Conservation (phyloP, 1,140 invertebrate species). For the Pomacea maculata region DNA sequence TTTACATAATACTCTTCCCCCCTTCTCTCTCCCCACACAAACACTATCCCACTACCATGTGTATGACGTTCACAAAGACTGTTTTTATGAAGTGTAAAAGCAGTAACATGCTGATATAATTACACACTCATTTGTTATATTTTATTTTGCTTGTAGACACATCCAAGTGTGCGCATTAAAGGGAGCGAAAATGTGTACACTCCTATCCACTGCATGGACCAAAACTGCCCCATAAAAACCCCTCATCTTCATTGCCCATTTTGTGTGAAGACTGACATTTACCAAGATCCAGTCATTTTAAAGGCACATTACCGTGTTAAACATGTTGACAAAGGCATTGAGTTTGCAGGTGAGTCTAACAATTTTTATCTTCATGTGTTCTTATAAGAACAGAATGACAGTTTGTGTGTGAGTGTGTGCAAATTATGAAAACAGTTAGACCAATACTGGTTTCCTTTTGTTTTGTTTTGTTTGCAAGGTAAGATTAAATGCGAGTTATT, state of each 20-base stretch:
- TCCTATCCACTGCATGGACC: constrained; percentile 59
- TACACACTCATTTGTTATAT: not conserved
- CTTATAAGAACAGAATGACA: no score
- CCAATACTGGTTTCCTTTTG: no score
- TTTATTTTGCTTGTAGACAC: constrained; percentile 54
- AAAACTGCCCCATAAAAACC: constrained; percentile 50
- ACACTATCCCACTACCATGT: no score
- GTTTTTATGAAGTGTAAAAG: not conserved
- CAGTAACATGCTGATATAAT: not conserved
- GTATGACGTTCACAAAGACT: no score
- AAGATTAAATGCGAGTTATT: constrained; percentile 2
- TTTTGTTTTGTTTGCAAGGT: not conserved
- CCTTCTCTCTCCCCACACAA: no score
- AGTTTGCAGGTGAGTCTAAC: constrained; percentile 61
- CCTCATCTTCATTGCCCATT: constrained; percentile 66
- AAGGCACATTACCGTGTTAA: constrained; percentile 66
- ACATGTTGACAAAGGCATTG: constrained; percentile 67
- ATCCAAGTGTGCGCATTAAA: constrained; percentile 65
- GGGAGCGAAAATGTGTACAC: constrained; percentile 63
- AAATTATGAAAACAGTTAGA: no score
- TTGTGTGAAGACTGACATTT: constrained; percentile 63
- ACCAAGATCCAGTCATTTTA: constrained; percentile 63
- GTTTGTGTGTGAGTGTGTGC: no score
- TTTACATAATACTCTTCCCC: no score
- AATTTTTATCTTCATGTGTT: no score